Base-by-base conservation (phyloP, 2,888 invertebrate species). In the Scrobipalpa costella region DNA sequence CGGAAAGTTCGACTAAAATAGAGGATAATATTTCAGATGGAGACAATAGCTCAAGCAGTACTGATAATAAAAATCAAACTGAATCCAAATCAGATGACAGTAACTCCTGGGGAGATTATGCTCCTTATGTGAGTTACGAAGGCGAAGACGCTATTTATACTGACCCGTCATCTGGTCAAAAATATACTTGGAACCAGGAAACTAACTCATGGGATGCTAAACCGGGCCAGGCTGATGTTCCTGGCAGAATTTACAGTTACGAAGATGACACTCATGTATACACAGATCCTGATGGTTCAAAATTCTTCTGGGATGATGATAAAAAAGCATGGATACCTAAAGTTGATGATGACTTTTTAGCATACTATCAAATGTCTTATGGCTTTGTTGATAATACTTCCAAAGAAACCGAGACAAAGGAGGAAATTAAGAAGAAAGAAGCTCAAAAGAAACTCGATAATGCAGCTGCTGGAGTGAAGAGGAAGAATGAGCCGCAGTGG, bases 311-410 rank as follows among this genome's bases (percentile, higher is more conserved):
- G 98, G 98, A 99, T 87, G 92, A 92, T 27, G 94, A 94, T 47
- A 98, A 96, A 82, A 95, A 94, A 77, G 98, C 98, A 5, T 99
- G 99, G 98, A 96, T 99, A 87, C 99, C 99, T 0, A 98, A 97
- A 93, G 94, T 99, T 67, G 98, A 98, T 90, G 98, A 98, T 76
- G 98, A 99, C 74, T 99, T 99, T 79, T 94, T 99, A 91, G 99
- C 99, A 0, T 93, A 93, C 64, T 99, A 99, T 90, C 98, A 99
- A 88, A 96, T 99, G 94, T 97, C 93, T 77, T 99, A 99, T 87
- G 97, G 97, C 5, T 97, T 97, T 82, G 92, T 94, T 57, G 95
- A 96, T 74, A 94, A 94, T 71, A 92, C 88, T 62, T 58, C 79
- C 15, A 78, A 77, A 36, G 76, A 79, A 63, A 78, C 87, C 36